phyloP scores from a whole-genome alignment of 2,113 vertebrate species.

The Xenopus laevis region DNA sequence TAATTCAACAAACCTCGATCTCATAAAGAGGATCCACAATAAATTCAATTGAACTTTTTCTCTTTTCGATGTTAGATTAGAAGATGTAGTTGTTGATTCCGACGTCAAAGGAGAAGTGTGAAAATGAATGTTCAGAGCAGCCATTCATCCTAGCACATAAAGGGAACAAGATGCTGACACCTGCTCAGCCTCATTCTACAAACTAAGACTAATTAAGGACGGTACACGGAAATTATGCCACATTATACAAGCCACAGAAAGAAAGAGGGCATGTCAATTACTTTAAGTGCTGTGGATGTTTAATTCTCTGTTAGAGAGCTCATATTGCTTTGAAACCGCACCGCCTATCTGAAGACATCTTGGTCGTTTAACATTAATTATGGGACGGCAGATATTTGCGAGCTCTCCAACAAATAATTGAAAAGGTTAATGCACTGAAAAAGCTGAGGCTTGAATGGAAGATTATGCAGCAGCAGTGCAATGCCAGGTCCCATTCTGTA shows the following conservation, averaged over 20 bases:
- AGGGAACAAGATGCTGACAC: constrained; percentile 24
- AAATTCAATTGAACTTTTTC: constrained; percentile 23
- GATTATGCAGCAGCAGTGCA: not conserved
- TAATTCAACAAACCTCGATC: constrained; percentile 13
- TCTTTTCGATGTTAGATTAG: constrained; percentile 27
- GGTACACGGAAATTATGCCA: not conserved
- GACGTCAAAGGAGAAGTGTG: constrained; percentile 42
- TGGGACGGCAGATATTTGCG: not conserved
- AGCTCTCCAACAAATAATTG: constrained; percentile 2
- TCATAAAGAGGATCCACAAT: constrained; percentile 10
- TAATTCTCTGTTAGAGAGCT: not conserved
- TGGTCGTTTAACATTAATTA: constrained; percentile 9
- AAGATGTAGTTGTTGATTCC: constrained; percentile 28
- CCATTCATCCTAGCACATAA: constrained; percentile 30
- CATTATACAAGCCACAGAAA: not conserved
- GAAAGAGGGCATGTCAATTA: not conserved
- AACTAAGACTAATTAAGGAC: constrained; percentile 18
- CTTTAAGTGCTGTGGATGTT: not conserved
- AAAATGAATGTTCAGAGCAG: constrained; percentile 5
- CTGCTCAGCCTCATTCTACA: constrained; percentile 4
- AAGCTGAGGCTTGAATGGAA: not conserved
- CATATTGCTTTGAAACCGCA: constrained; percentile 4
- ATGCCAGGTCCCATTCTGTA: not conserved
- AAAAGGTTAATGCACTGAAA: constrained; percentile 8
- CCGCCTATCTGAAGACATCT: not conserved